Percentiles rank a stretch among this genome's conserved stretches.
phyloP scores from a whole-genome alignment of 2,797 vertebrate genomes.

The Crypturellus tataupa region DNA sequence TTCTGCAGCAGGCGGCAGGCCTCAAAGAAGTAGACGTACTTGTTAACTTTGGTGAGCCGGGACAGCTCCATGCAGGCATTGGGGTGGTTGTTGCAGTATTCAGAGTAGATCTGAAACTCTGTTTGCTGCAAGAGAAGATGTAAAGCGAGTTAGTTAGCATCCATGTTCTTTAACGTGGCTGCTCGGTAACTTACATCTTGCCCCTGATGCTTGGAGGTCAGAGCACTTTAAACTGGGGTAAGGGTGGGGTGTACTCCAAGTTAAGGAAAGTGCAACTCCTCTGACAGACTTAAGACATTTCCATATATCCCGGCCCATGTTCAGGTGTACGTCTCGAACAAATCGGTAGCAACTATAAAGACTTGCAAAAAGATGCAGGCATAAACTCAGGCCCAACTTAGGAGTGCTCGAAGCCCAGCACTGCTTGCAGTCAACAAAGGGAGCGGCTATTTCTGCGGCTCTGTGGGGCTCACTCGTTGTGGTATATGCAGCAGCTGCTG shows the following conservation, averaged over 20 bases:
- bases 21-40: slow-evolving; percentile 97
- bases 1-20: slow-evolving; percentile 94
- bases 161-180: accelerated
- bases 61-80: slow-evolving; percentile 93
- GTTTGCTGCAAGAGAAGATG: slow-evolving; percentile 85
- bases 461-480: too few species aligned
- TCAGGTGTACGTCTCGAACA: not conserved
- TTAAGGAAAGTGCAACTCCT: not conserved
- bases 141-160: not conserved
- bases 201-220: not conserved
- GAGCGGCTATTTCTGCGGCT: too few species aligned
- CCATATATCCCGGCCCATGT: not conserved
- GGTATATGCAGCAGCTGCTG: too few species aligned
- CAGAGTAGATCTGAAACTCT: slow-evolving; percentile 97
- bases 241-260: not conserved
- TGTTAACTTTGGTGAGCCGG: slow-evolving; percentile 92
- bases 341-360: not conserved
- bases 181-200: not conserved
- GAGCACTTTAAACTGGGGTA: accelerated
- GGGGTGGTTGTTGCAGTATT: slow-evolving; percentile 98
- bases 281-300: not conserved
- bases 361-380: not conserved
- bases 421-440: too few species aligned
- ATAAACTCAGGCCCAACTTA: accelerated
- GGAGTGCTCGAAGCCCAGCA: not conserved